Evolutionary conservation across 2,113 vertebrate species (phyloP).

Genomic region (Microcebus tavaratra): DNA sequence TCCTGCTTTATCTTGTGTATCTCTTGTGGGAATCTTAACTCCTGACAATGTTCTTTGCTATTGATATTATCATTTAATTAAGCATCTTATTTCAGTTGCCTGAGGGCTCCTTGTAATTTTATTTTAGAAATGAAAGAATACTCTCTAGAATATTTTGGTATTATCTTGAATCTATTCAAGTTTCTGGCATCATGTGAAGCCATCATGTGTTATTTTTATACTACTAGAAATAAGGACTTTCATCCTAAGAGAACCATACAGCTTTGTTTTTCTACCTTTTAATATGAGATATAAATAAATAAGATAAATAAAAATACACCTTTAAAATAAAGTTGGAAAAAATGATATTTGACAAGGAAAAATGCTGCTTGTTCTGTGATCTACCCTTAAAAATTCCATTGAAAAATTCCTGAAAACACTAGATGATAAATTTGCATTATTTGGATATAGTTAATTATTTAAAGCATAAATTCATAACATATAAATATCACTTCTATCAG

Average conservation of each 20-base stretch:
- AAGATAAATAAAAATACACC: not conserved
- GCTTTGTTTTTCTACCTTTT: not conserved
- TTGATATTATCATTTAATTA: slow-evolving; percentile 50
- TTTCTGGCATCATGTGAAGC: slow-evolving; percentile 4
- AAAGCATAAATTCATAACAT: not conserved
- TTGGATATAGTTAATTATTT: not conserved
- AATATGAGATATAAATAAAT: not conserved
- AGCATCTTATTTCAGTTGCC: slow-evolving; percentile 30
- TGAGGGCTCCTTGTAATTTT: slow-evolving; percentile 18
- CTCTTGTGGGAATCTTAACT: slow-evolving; percentile 39
- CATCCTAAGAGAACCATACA: not conserved
- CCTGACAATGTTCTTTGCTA: not conserved
- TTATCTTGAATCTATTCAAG: slow-evolving; percentile 16
- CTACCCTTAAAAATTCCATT: slow-evolving; percentile 18
- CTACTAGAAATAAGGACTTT: not conserved
- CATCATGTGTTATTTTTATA: not conserved
- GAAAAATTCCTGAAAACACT: slow-evolving; percentile 9
- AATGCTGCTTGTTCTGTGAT: not conserved
- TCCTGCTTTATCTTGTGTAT: not conserved
- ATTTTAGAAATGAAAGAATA: slow-evolving; percentile 47
- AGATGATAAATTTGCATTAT: not conserved
- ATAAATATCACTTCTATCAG: not conserved
- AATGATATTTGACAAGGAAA: not conserved
- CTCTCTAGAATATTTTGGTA: slow-evolving; percentile 41
- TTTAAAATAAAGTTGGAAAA: not conserved